Evolutionary conservation across 1,140 invertebrate species (phyloP).

Genomic region (Fragariocoptes setiger): DNA sequence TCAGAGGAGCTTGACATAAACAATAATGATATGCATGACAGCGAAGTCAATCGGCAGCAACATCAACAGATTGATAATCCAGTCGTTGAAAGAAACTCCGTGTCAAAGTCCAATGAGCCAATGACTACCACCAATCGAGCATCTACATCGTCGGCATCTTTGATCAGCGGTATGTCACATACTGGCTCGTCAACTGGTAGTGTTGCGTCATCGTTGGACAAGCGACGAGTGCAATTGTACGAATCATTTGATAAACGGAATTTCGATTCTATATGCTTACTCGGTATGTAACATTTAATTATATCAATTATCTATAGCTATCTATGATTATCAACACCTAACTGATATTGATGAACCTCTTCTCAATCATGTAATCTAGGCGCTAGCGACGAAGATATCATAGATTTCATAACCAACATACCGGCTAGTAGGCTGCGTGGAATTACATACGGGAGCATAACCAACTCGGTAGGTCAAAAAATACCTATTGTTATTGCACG

Average conservation of each 20-base stretch:
- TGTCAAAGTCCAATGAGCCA: background rate
- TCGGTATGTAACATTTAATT: too few relatives aligned
- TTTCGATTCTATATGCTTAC: constrained; percentile 45
- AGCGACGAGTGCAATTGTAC: constrained; percentile 7
- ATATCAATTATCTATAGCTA: too few relatives aligned
- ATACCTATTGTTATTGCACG: too few relatives aligned
- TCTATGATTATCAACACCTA: too few relatives aligned
- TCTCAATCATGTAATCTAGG: too few relatives aligned
- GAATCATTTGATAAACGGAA: constrained; percentile 33
- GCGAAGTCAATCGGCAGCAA: background rate
- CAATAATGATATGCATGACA: background rate
- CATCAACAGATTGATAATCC: background rate
- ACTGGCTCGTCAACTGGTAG: background rate
- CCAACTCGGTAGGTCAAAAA: too few relatives aligned
- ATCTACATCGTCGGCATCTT: background rate
- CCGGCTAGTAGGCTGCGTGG: constrained; percentile 33
- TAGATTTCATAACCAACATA: constrained; percentile 49
- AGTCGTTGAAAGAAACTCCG: too few relatives aligned
- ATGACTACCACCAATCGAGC: background rate
- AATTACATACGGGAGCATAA: constrained; percentile 1
- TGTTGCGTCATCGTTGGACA: background rate
- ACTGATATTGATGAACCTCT: too few relatives aligned
- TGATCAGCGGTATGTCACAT: background rate
- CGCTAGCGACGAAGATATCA: constrained; percentile 53
- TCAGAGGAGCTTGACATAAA: background rate